Conservation (phyloP, 2,113 vertebrate genomes). For the Pygoscelis antarcticus region DNA sequence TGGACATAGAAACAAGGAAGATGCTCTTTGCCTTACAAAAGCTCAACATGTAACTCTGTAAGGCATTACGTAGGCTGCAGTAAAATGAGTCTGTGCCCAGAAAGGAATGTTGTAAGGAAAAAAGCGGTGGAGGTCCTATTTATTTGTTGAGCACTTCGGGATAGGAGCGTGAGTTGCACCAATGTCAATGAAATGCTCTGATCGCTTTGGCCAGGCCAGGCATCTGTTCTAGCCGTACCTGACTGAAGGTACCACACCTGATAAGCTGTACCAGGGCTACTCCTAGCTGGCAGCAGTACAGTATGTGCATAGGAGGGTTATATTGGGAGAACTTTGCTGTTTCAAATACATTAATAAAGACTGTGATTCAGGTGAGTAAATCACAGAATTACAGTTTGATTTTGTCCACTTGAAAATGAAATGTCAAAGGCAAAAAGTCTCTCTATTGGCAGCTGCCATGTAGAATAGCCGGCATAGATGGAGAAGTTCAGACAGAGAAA, state of each 20-base stretch:
- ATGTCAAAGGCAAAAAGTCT: background rate
- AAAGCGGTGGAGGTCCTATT: background rate
- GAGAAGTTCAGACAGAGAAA: background rate
- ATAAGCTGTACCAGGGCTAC: background rate
- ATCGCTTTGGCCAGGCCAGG: background rate
- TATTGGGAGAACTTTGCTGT: background rate
- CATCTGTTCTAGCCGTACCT: background rate
- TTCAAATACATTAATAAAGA: background rate
- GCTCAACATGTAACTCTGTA: background rate
- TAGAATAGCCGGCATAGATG: background rate
- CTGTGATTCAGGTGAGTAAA: background rate
- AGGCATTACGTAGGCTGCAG: background rate
- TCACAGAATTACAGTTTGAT: background rate
- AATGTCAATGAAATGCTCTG: background rate
- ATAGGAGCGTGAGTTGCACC: background rate
- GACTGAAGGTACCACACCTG: too few relatives aligned
- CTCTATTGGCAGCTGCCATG: background rate
- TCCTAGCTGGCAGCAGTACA: background rate
- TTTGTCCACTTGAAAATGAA: background rate
- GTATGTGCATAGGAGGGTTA: background rate
- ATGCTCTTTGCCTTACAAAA: background rate
- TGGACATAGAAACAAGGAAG: background rate
- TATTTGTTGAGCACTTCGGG: background rate
- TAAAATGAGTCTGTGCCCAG: background rate
- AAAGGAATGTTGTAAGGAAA: background rate